Base-by-base conservation (phyloP, 2,888 invertebrate genomes). In the Exocentrus adspersus region DNA sequence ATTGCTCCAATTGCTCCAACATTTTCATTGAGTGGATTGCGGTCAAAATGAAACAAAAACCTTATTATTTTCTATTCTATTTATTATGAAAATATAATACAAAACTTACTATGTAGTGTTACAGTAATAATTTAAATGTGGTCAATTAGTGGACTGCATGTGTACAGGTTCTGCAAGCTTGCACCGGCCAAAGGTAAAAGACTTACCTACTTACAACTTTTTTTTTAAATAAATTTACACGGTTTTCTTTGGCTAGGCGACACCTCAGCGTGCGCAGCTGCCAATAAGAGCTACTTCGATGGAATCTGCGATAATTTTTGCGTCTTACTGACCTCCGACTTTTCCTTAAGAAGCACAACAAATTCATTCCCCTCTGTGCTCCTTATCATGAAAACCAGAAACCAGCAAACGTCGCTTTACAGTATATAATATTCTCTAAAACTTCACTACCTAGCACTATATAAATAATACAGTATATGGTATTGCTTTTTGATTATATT, bases 61-160 rank as follows among this genome's bases (percentile, higher is more conserved):
- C n/a, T n/a, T 32, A 16, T 53, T 69, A 72, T 83, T 83, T 83
- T 83, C 82, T 83, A 83, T 79, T 76, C 83, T 83, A 83, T 83
- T 83, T 83, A 83, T 83, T 83, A 83, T 83, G 83, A 83, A 83
- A 83, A 83, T 83, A 83, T 83, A 83, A 82, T 83, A 83, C 83
- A 83, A 83, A 83, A 83, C 82, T 83, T 82, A 81, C 82, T 83
- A 83, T 82, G 76, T 81, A 80, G 78, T 79, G 79, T 80, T 79
- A 81, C 76, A 75, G 77, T 78, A 78, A 78, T 76, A 72, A 78
- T 76, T 70, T 73, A 79, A 28, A 79, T 79, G 82, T 83, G 83
- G 83, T 82, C 83, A 81, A 79, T 79, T 81, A 81, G 80, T 82
- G 82, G 81, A 82, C 82, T 82, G 81, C 81, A 80, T 69, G 80